Conservation (phyloP, 2,113 vertebrate species). For the Amazona vittata region DNA sequence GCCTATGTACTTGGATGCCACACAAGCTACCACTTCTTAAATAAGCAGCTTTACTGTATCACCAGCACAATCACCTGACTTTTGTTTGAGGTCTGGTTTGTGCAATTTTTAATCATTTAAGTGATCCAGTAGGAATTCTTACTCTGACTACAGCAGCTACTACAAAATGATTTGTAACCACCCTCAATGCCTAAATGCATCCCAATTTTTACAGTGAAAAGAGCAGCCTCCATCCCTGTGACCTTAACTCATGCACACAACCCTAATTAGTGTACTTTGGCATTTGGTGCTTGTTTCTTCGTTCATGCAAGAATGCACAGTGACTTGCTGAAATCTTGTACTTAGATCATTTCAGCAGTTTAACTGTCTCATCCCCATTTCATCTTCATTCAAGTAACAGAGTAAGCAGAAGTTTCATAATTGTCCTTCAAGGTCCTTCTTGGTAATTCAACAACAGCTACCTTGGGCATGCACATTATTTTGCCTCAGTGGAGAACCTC, state of each 20-base stretch:
- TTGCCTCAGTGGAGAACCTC: background rate
- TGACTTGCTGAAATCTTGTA: background rate
- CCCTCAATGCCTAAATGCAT: background rate
- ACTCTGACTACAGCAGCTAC: background rate
- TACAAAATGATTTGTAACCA: background rate
- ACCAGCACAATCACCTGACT: background rate
- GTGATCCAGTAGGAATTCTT: background rate
- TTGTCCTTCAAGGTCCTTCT: background rate
- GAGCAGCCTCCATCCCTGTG: background rate
- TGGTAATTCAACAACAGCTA: background rate
- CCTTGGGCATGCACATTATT: background rate
- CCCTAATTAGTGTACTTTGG: background rate
- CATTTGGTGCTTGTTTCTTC: background rate
- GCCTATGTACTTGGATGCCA: background rate
- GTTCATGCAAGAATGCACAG: background rate
- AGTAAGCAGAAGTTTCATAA: background rate
- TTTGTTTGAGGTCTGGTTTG: background rate
- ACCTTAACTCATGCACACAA: background rate
- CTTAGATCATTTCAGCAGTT: background rate
- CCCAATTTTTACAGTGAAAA: background rate
- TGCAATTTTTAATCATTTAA: background rate
- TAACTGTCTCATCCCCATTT: background rate
- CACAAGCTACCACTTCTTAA: background rate
- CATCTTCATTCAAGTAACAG: background rate
- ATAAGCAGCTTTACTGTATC: background rate